phyloP scores from a whole-genome alignment of 1,140 invertebrate species.

The Cydia splendana region DNA sequence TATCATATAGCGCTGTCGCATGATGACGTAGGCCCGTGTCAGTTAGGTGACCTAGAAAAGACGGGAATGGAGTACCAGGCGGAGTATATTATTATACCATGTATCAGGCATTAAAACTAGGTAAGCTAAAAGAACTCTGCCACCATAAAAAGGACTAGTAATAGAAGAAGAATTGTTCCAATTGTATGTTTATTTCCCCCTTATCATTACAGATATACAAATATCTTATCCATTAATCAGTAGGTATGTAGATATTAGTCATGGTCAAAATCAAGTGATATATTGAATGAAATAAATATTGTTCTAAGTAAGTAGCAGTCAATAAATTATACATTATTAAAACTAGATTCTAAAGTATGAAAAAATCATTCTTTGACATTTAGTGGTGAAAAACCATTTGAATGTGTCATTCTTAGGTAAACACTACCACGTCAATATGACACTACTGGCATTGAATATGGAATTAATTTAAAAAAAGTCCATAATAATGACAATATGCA shows the following conservation, averaged over 20 bases:
- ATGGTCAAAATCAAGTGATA: background rate
- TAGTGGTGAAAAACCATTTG: background rate
- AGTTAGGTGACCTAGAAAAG: too few relatives aligned
- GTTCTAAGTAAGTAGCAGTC: background rate
- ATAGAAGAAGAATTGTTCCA: background rate
- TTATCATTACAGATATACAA: conserved; percentile 33
- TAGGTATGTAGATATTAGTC: conserved; percentile 14
- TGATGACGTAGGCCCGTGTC: too few relatives aligned
- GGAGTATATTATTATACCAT: too few relatives aligned
- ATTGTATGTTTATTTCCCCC: conserved; percentile 26
- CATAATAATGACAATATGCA: background rate
- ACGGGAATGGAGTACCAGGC: too few relatives aligned
- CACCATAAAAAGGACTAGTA: background rate
- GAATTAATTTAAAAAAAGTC: background rate
- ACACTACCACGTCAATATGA: background rate
- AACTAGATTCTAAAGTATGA: too few relatives aligned
- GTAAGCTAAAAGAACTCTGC: too few relatives aligned
- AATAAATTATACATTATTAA: background rate
- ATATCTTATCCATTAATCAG: conserved; percentile 29
- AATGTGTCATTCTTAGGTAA: background rate
- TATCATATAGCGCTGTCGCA: too few relatives aligned
- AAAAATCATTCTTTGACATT: background rate
- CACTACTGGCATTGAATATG: background rate
- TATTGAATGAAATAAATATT: background rate
- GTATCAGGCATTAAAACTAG: too few relatives aligned